phyloP scores from a whole-genome alignment of 2,113 vertebrate species.

The Clinocottus analis region DNA sequence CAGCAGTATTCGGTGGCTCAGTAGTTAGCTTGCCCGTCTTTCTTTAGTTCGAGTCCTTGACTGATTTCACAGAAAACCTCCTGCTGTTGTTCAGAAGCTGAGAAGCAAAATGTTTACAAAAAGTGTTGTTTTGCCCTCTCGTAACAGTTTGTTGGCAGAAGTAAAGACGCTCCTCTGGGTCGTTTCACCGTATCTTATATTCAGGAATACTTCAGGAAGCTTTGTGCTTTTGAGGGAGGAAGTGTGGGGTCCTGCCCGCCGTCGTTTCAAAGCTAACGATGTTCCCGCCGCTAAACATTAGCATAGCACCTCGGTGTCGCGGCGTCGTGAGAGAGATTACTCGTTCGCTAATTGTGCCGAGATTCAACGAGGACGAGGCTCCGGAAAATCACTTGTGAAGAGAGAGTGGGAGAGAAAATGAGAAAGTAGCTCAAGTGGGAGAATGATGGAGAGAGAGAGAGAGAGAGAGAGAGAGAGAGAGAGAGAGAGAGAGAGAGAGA shows the following conservation, averaged over 20 bases:
- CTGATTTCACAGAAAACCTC: no score
- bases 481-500: constrained; percentile 22
- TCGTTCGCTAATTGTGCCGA: constrained; percentile 66
- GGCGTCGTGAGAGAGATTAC: constrained; percentile 12
- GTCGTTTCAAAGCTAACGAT: constrained; percentile 30
- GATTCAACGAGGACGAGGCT: constrained; percentile 58
- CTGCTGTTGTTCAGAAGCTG: no score
- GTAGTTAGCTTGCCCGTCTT: no score
- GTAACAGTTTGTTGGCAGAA: constrained; percentile 2
- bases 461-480: constrained; percentile 20
- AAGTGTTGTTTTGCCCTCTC: no score
- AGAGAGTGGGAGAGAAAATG: constrained; percentile 62
- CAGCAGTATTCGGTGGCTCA: no score
- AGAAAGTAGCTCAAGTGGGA: constrained; percentile 63
- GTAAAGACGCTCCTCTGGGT: background rate
- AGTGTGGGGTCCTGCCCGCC: background rate
- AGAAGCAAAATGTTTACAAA: no score
- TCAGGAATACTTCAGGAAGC: background rate
- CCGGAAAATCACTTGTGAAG: constrained; percentile 55
- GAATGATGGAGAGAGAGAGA: constrained; percentile 51
- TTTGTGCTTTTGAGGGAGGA: constrained; percentile 47
- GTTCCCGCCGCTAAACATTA: constrained; percentile 27
- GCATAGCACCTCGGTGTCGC: constrained; percentile 16
- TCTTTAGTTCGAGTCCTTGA: no score
- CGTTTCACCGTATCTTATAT: background rate